Evolutionary conservation across 2,888 invertebrate genomes (phyloP).

Genomic region (Pelosia muscerda): DNA sequence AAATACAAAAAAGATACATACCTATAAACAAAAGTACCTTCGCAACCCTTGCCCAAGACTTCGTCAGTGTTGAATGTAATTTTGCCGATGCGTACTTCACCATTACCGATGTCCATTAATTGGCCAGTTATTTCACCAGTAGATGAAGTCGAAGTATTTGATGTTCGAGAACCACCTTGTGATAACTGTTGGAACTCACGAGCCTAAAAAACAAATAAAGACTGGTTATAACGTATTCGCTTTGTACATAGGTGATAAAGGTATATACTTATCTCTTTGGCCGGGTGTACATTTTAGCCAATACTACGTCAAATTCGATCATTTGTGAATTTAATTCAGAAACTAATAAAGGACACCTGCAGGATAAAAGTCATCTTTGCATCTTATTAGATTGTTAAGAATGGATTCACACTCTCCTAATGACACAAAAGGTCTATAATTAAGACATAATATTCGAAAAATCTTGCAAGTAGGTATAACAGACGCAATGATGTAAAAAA

Average conservation of each 20-base stretch:
- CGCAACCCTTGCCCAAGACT: slow-evolving; percentile 98
- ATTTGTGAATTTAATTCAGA: too few relatives aligned
- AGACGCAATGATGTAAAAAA: too few relatives aligned
- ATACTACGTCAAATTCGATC: too few relatives aligned
- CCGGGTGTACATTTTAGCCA: background rate
- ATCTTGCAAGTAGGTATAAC: too few relatives aligned
- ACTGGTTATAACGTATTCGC: background rate
- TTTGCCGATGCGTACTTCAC: slow-evolving; percentile 92
- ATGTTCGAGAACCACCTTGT: slow-evolving; percentile 87
- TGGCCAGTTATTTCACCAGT: slow-evolving; percentile 83
- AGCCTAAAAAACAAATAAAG: slow-evolving; percentile 73
- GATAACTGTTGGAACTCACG: slow-evolving; percentile 90
- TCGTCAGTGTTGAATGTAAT: slow-evolving; percentile 95
- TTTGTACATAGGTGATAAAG: too few relatives aligned
- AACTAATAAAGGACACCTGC: too few relatives aligned
- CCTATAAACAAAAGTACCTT: slow-evolving; percentile 99
- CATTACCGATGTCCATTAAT: slow-evolving; percentile 88
- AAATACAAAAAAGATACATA: slow-evolving; percentile 60
- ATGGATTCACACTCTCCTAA: too few relatives aligned
- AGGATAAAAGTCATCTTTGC: too few relatives aligned
- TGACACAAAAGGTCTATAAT: too few relatives aligned
- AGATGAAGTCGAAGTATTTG: slow-evolving; percentile 74
- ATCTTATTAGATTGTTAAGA: too few relatives aligned
- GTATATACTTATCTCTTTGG: background rate
- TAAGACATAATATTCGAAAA: too few relatives aligned